Percentiles rank a stretch among this genome's conserved stretches.
phyloP scores from a whole-genome alignment of 2,797 vertebrate species.

The Nasua narica region DNA sequence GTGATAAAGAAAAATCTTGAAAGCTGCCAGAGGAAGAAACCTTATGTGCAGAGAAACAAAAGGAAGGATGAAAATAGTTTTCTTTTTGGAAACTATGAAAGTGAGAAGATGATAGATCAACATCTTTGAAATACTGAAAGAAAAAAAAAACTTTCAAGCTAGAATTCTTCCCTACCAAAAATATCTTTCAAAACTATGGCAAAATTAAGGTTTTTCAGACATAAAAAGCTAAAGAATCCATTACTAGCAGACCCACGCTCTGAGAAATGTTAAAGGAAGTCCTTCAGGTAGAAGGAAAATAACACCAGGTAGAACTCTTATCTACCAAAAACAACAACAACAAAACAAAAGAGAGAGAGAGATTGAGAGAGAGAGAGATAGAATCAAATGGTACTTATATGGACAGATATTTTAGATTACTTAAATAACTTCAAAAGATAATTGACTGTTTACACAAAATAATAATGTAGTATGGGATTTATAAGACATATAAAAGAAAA shows the following conservation, averaged over 20 bases:
- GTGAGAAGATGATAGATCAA: neutral
- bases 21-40: neutral
- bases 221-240: neutral
- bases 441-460: neutral
- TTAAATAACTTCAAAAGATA: conserved; percentile 23
- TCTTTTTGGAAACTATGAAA: neutral
- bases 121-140: neutral
- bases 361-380: neutral
- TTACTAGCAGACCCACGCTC: neutral
- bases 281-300: neutral
- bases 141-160: neutral
- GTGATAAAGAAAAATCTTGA: neutral
- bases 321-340: neutral
- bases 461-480: neutral
- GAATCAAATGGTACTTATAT: neutral
- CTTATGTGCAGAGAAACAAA: neutral
- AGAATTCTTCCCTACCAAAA: conserved; percentile 17
- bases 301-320: neutral
- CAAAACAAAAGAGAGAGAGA: neutral
- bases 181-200: neutral
- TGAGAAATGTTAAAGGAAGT: conserved; percentile 10
- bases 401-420: neutral
- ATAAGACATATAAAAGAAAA: neutral
- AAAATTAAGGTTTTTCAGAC: neutral
- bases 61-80: neutral